phyloP scores from a whole-genome alignment of 2,888 invertebrate species.

The Aromia moschata region DNA sequence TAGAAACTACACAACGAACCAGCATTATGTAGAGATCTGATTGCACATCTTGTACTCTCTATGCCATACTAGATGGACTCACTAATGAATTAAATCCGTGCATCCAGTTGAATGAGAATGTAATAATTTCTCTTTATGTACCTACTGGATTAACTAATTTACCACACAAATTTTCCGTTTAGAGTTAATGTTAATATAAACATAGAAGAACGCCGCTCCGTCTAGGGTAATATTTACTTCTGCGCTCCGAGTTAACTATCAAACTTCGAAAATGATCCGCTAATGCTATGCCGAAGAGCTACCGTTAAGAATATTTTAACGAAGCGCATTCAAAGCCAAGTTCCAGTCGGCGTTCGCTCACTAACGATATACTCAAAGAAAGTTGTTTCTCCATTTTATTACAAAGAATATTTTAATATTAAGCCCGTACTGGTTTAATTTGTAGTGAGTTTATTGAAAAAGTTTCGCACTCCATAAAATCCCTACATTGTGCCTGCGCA shows the following conservation, averaged over 20 bases:
- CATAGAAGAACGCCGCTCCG: constrained; percentile 6
- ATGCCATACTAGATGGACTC: too few relatives aligned
- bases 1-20: too few relatives aligned
- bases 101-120: too few relatives aligned
- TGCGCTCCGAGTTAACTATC: constrained; percentile 17
- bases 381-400: too few relatives aligned
- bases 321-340: constrained; percentile 15
- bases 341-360: not conserved
- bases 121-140: too few relatives aligned
- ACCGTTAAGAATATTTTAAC: constrained; percentile 25
- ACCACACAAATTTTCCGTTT: not conserved
- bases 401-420: constrained; percentile 23
- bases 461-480: constrained; percentile 57
- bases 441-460: constrained; percentile 48
- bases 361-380: too few relatives aligned
- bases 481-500: constrained; percentile 55
- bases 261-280: constrained; percentile 27
- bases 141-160: too few relatives aligned
- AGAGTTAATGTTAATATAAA: constrained; percentile 5
- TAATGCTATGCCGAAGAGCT: constrained; percentile 5
- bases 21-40: too few relatives aligned
- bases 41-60: too few relatives aligned
- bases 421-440: constrained; percentile 26
- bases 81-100: too few relatives aligned
- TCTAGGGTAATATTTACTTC: constrained; percentile 18